Evolutionary conservation across 1,140 invertebrate genomes (phyloP), one percentile per base, ranked within the genome.

Genomic region (Dryas iulia): DNA sequence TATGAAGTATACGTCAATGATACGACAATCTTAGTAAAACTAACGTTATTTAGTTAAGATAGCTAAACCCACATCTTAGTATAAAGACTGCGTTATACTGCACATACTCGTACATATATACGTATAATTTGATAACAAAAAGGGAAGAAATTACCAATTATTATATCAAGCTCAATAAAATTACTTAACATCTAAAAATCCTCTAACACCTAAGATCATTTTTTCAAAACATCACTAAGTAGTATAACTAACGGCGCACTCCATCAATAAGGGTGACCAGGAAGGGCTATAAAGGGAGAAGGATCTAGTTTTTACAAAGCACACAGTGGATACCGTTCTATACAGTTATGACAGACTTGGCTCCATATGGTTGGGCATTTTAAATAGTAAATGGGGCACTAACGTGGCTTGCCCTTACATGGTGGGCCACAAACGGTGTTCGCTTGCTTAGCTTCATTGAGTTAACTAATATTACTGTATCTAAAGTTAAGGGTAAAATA

Each of bases 241-340:
- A 21, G 25, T 11, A 18, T 24, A 52, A 10, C 5, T 62, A 62
- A 62, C 59, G 39, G 59, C 28, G 33, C 4, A 26, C 64, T 62
- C 33, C 69, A 71, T 71, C 69, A 66, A 62, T 71, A 59, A 54
- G 64, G 69, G 69, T 69, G 53, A 70, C 28, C 62, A 64, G 62
- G 68, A 70, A 71, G 58, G 10, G 59, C 69, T 53, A 56, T 56
- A 71, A 61, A 71, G 54, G 64, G 33, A 53, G 62, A 63, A 30
- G 18, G 14, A 14, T 28, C 69, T 23, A 66, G 64, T 71, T 71
- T 71, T 71, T 71, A 62, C 33, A 8, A 24, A 2, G 30, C 18
- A 14, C 33, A 18, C 10, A 68, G 59, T 59, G 6, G 59, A 23
- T 66, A 71, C 69, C 63, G 69, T 71, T 58, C 63, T 24, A 28